These are phyloP conservation scores for Zalophus californianus DNA, from an alignment of 2,797 vertebrate genomes.

Conservation along the genomic window DNA sequence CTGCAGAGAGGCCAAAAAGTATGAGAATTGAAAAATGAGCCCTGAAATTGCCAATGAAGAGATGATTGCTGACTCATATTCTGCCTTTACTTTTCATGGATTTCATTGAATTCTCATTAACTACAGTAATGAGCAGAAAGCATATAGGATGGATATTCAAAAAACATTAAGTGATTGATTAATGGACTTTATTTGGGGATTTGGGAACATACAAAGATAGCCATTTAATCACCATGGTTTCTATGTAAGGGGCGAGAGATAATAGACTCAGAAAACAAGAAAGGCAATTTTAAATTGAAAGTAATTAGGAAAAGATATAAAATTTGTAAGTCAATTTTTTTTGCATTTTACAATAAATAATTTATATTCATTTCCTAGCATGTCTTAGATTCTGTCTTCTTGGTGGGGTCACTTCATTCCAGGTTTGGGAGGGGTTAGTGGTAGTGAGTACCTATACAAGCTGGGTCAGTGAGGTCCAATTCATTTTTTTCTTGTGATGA, in stretches of 20 bases:
- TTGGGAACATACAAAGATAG: slow-evolving; percentile 2
- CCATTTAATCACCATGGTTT: slow-evolving; percentile 35
- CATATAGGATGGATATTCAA: neutral
- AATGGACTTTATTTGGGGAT: neutral
- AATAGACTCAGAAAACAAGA: slow-evolving; percentile 53
- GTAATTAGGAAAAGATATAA: slow-evolving; percentile 53
- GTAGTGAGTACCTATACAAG: neutral
- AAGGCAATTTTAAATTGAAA: slow-evolving; percentile 62
- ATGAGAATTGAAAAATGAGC: neutral
- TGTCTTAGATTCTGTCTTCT: neutral
- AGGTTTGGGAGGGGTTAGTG: neutral
- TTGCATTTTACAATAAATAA: neutral
- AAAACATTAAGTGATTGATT: slow-evolving; percentile 7
- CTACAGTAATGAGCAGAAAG: slow-evolving; percentile 12
- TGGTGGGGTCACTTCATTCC: neutral
- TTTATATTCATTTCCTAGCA: neutral
- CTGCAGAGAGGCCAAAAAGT: neutral
- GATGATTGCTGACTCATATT: neutral
- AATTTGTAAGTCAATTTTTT: slow-evolving; percentile 46
- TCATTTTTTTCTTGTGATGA: neutral
- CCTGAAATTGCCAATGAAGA: neutral
- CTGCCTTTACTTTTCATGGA: neutral
- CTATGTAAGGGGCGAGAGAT: neutral
- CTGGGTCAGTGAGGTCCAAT: neutral
- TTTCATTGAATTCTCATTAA: slow-evolving; percentile 36